phyloP scores from a whole-genome alignment of 2,888 invertebrate species.

The Mesoligia furuncula region DNA sequence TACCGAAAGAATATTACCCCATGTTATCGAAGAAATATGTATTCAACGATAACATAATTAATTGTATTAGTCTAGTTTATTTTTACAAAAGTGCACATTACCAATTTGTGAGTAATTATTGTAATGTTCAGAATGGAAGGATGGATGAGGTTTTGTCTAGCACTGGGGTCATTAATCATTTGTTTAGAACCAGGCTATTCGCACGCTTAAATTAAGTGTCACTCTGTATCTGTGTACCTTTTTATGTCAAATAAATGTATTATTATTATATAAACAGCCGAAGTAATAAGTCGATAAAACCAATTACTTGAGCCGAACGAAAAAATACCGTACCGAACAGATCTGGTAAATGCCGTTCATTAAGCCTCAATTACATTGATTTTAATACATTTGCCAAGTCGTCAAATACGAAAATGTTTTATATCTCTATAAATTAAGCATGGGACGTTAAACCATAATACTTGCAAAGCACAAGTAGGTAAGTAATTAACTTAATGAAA shows the following conservation, averaged over 20 bases:
- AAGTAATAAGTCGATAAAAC: constrained; percentile 59
- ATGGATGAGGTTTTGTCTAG: too few relatives aligned
- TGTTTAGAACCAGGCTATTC: too few relatives aligned
- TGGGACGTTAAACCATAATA: constrained; percentile 47
- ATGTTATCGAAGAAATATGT: constrained; percentile 46
- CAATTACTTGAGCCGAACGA: constrained; percentile 52
- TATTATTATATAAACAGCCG: constrained; percentile 43
- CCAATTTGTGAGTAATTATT: too few relatives aligned
- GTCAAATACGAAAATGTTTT: constrained; percentile 46
- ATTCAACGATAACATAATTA: constrained; percentile 26
- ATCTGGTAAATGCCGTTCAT: constrained; percentile 66
- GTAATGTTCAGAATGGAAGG: too few relatives aligned
- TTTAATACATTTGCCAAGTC: constrained; percentile 61
- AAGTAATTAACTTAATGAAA: constrained; percentile 64
- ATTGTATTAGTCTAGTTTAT: too few relatives aligned
- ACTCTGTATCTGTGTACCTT: too few relatives aligned
- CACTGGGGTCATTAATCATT: too few relatives aligned
- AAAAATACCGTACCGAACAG: constrained; percentile 59
- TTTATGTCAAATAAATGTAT: too few relatives aligned
- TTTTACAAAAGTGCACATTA: too few relatives aligned
- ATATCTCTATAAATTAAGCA: constrained; percentile 48
- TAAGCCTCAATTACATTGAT: constrained; percentile 69
- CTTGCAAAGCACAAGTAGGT: constrained; percentile 54
- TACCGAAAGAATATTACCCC: constrained; percentile 34
- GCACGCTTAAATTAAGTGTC: too few relatives aligned